A percentile compares a stretch with the other conserved stretches of the same genome.
These are phyloP conservation scores for Panurus biarmicus DNA, from an alignment of 2,113 vertebrate genomes.

Conservation along the genomic window DNA sequence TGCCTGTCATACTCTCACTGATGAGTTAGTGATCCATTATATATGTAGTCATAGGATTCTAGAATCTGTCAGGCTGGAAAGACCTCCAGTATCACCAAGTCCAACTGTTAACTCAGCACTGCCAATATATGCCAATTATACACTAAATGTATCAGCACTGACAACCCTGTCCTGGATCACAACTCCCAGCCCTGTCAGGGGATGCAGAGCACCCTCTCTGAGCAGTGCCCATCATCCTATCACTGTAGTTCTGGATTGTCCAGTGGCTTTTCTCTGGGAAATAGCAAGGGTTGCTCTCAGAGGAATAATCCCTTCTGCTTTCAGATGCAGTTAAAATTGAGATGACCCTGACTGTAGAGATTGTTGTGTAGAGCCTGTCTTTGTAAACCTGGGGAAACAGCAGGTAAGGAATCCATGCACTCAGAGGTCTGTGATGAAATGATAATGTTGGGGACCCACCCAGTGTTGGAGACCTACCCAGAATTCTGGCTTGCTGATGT, in stretches of 20 bases:
- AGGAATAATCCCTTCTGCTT: not conserved
- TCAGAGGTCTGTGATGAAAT: not conserved
- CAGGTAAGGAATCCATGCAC: not conserved
- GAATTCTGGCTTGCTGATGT: not conserved
- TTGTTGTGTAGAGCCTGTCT: not conserved
- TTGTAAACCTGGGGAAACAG: not conserved
- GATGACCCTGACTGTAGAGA: not conserved
- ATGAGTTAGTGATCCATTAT: not conserved
- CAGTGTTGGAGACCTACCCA: not conserved
- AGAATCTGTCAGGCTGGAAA: not conserved
- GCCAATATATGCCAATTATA: not conserved
- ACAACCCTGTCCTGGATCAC: not conserved
- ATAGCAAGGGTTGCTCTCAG: not conserved
- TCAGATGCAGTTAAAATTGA: not conserved
- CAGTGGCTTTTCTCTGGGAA: not conserved
- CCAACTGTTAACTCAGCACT: not conserved
- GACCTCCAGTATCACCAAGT: not conserved
- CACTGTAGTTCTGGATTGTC: not conserved
- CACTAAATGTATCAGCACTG: fast-evolving
- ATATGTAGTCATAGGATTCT: not conserved
- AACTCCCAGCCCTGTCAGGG: not conserved
- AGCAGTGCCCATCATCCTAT: not conserved
- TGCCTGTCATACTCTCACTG: not conserved
- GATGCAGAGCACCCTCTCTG: not conserved
- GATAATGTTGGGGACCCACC: not conserved